phyloP scores from a whole-genome alignment of 2,113 vertebrate genomes.

The Ammodramus savannarum region DNA sequence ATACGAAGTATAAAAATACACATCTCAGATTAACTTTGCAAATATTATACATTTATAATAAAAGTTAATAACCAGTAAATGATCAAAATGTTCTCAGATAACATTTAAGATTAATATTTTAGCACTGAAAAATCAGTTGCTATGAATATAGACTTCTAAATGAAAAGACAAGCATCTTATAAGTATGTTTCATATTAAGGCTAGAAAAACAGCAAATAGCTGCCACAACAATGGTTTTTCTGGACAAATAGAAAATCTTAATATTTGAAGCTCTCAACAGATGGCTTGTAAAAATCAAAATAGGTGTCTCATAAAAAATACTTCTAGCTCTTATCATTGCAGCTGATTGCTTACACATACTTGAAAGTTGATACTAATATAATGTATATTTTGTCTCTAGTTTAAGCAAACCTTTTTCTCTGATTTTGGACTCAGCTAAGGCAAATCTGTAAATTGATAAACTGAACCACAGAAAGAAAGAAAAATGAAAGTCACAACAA shows the following conservation, averaged over 20 bases:
- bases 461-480: background rate
- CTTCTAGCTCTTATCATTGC: background rate
- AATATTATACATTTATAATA: background rate
- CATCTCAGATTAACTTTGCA: background rate
- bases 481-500: background rate
- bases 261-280: background rate
- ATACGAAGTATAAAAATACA: background rate
- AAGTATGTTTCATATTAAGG: background rate
- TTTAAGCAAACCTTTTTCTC: background rate
- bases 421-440: background rate
- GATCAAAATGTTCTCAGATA: background rate
- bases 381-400: background rate
- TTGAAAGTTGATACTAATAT: background rate
- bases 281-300: background rate
- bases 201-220: background rate
- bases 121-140: background rate
- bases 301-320: background rate
- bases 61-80: background rate
- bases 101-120: background rate
- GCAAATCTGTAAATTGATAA: background rate
- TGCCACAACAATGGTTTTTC: background rate
- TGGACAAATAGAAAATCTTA: background rate
- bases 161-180: background rate
- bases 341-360: background rate
- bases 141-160: background rate